Percentiles rank a stretch among this genome's conserved stretches.
These are phyloP conservation scores for Watsonalla cultraria DNA, from an alignment of 2,888 invertebrate genomes.

Conservation along the genomic window DNA sequence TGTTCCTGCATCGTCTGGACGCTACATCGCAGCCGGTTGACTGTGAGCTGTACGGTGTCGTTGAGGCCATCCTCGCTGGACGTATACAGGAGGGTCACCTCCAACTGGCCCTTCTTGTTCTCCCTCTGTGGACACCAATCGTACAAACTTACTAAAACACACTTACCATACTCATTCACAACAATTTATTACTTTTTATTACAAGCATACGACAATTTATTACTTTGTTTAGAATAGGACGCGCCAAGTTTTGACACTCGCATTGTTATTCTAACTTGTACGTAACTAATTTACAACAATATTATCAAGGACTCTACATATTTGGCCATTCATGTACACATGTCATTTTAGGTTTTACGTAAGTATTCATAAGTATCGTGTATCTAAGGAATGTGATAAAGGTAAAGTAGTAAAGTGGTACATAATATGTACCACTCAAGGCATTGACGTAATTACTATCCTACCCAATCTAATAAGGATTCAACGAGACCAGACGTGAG, in stretches of 20 bases:
- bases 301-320: not conserved
- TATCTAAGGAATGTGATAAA: too few species aligned
- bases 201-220: too few species aligned
- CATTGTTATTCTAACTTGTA: not conserved
- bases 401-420: too few species aligned
- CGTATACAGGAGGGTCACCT: slow-evolving; percentile 81
- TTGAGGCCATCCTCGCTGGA: slow-evolving; percentile 82
- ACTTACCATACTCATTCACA: not conserved
- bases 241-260: not conserved
- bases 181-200: too few species aligned
- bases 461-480: not conserved
- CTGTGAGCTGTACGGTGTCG: slow-evolving; percentile 80
- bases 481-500: not conserved
- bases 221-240: too few species aligned
- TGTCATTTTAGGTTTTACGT: not conserved
- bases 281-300: not conserved
- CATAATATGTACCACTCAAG: not conserved
- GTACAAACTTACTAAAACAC: not conserved
- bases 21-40: slow-evolving; percentile 82
- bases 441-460: not conserved
- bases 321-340: not conserved
- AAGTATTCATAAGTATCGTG: too few species aligned
- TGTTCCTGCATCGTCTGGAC: slow-evolving; percentile 86
- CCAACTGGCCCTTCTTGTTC: slow-evolving; percentile 83
- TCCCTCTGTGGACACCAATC: slow-evolving; percentile 72